These are phyloP conservation scores for Lycia hirtaria DNA, from an alignment of 2,888 invertebrate genomes.

Conservation along the genomic window DNA sequence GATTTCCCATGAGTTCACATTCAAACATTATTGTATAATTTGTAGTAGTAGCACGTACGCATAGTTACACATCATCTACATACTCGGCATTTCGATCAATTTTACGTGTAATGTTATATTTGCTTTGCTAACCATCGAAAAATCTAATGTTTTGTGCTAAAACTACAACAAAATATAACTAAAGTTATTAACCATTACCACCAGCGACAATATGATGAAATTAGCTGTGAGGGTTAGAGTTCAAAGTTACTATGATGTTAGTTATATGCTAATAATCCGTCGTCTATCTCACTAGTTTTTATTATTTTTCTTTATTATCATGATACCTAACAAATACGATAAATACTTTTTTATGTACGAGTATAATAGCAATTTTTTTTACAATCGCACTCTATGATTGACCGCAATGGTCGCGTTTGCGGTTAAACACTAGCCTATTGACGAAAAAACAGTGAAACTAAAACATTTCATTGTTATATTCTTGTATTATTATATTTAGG, in stretches of 20 bases:
- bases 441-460: too few relatives aligned
- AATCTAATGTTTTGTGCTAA: not conserved
- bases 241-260: constrained; percentile 23
- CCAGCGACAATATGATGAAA: not conserved
- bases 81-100: constrained; percentile 6
- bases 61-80: constrained; percentile 11
- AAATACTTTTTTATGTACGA: too few relatives aligned
- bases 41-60: constrained; percentile 16
- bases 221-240: constrained; percentile 28
- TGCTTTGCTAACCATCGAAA: constrained; percentile 12
- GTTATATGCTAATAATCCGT: constrained; percentile 1
- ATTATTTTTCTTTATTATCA: constrained; percentile 2
- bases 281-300: not conserved
- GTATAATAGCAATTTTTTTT: too few relatives aligned
- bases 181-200: not conserved
- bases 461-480: too few relatives aligned
- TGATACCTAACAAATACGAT: too few relatives aligned
- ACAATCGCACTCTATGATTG: too few relatives aligned
- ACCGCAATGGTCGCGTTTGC: too few relatives aligned
- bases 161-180: not conserved
- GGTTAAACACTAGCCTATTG: too few relatives aligned
- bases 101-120: constrained; percentile 11
- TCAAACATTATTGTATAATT: constrained; percentile 4
- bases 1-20: constrained; percentile 10
- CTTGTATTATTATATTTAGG: too few relatives aligned